phyloP scores from a whole-genome alignment of 2,888 invertebrate genomes.

The Nomada fabriciana region DNA sequence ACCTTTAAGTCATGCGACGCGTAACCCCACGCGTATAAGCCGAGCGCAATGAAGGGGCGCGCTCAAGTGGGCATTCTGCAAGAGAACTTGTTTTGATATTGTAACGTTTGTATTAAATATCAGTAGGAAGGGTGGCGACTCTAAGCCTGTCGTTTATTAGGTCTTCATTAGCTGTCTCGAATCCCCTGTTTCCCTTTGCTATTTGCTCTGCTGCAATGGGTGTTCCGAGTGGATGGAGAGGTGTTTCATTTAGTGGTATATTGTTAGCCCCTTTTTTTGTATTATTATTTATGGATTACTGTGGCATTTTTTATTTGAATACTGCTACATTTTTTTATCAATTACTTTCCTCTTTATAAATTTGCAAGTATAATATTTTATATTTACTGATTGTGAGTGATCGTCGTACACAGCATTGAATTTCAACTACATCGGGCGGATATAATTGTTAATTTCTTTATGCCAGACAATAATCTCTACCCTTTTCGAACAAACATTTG shows the following conservation, averaged over 20 bases:
- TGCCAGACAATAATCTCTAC: neutral
- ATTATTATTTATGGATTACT: too few species aligned
- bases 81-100: conserved; percentile 78
- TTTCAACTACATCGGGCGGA: too few species aligned
- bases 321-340: neutral
- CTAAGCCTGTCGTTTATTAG: conserved; percentile 64
- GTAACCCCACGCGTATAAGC: conserved; percentile 57
- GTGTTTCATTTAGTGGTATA: neutral
- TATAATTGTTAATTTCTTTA: too few species aligned
- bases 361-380: neutral
- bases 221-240: neutral
- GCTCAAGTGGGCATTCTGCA: conserved; percentile 72
- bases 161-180: conserved; percentile 60
- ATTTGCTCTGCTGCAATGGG: neutral
- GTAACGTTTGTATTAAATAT: conserved; percentile 81
- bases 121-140: conserved; percentile 65
- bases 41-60: conserved; percentile 62
- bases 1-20: conserved; percentile 41
- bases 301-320: neutral
- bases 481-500: neutral
- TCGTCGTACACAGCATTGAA: too few species aligned
- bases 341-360: neutral
- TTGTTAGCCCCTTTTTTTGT: neutral
- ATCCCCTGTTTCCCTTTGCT: conserved; percentile 31
- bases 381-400: neutral